These are phyloP conservation scores for Lithophane semibrunnea DNA, from an alignment of 2,888 invertebrate species.

Conservation along the genomic window DNA sequence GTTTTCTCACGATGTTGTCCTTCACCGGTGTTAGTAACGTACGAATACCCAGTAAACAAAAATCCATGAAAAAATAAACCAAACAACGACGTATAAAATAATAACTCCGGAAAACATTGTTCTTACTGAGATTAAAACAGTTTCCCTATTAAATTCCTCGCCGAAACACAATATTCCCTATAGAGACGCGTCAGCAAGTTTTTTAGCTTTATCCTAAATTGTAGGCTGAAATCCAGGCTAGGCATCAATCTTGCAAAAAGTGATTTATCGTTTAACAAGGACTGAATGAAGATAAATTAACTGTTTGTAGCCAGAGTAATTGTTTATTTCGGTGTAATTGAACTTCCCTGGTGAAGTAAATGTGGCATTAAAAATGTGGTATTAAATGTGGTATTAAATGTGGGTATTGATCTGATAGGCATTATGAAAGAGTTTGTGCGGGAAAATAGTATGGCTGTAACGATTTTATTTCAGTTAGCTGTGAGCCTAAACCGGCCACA, in stretches of 20 bases:
- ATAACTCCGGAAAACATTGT: not conserved
- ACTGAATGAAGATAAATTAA: slow-evolving; percentile 62
- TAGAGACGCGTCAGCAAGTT: slow-evolving; percentile 43
- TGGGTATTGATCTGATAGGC: no score
- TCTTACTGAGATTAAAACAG: slow-evolving; percentile 23
- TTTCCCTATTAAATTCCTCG: slow-evolving; percentile 42
- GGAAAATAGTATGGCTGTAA: not conserved
- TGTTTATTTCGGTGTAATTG: slow-evolving; percentile 46
- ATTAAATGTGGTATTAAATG: slow-evolving; percentile 6
- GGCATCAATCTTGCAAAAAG: slow-evolving; percentile 64
- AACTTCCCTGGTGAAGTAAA: slow-evolving; percentile 1
- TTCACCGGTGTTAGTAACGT: no score
- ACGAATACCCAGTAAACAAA: not conserved
- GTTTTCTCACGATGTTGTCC: no score
- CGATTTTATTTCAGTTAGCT: not conserved
- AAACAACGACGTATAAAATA: not conserved
- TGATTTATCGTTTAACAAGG: slow-evolving; percentile 60
- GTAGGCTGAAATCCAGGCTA: slow-evolving; percentile 48
- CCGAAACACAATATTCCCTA: slow-evolving; percentile 30
- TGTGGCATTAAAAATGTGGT: slow-evolving; percentile 1
- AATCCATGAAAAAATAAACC: not conserved
- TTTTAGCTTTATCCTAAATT: slow-evolving; percentile 44
- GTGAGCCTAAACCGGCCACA: no score
- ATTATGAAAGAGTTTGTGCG: not conserved
- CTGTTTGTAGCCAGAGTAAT: slow-evolving; percentile 42